Base-by-base conservation (phyloP, 2,113 vertebrate genomes). In the Archocentrus centrarchus region DNA sequence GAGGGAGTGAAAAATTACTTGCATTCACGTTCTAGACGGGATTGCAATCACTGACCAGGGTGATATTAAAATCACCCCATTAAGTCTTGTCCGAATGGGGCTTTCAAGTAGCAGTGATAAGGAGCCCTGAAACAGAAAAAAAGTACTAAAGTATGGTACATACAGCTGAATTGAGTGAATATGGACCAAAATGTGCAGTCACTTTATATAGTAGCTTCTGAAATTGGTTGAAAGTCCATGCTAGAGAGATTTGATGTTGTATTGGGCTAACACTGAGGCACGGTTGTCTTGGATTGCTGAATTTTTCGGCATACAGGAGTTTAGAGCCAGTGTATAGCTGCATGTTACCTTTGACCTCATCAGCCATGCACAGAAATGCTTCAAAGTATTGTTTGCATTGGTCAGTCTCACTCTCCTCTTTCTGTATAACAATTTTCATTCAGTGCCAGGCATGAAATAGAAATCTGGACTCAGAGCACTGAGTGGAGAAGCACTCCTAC, bases 401-500 rank as follows among this genome's bases (percentile, higher is more conserved):
- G 59, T 80, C 17, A 6, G 11, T 53, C 37, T 47, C 39, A 37
- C 53, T 58, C 35, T 86, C 58, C 81, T 61, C 66, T 76, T 39
- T 32, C 58, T 66, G 50, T 68, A 18, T 15, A 70, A 82, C 78
- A 57, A 18, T 63, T 39, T 78, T 78, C 79, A 59, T 8, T 75
- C 6, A 6, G 15, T 84, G 76, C 79, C 70, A 82, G 80, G 53
- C 66, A 5, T 76, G 75, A 57, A 79, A 75, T 18, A 55, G 68
- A 80, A 68, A 88, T 75, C 77, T 86, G 55, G 60, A 84, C 68
- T 75, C 41, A 2, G 35, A 59, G 50, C 14, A 73, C 39, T 66
- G 77, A 81, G 80, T 77, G 80, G 80, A 76, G 44, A 61, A 89
- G 39, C 66, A 64, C 84, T 85, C 63, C 79, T 77, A 57, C 82